A percentile compares a stretch with the other conserved stretches of the same genome.
phyloP scores from a whole-genome alignment of 92 coral and sea anemone genomes.

The Actinostola sp. region DNA sequence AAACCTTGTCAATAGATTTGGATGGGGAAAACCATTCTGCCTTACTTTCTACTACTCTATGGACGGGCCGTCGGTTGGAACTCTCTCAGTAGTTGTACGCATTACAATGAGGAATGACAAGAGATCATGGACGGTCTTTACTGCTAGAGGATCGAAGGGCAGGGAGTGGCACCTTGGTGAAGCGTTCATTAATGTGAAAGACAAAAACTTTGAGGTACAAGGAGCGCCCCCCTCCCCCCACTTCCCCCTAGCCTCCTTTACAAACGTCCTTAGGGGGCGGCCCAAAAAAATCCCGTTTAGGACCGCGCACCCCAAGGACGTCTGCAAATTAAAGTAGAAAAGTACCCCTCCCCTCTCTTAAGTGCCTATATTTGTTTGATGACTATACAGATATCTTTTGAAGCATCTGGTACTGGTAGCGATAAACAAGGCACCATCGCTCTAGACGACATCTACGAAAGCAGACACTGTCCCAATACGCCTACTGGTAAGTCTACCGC shows the following conservation, averaged over 20 bases:
- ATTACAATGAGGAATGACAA: constrained; percentile 16
- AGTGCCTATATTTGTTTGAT: too few relatives aligned
- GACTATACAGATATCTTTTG: constrained; percentile 32
- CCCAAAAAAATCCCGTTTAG: too few relatives aligned
- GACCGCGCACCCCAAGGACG: too few relatives aligned
- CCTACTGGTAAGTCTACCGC: constrained; percentile 20
- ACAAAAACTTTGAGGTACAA: constrained; percentile 31
- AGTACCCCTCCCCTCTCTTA: too few relatives aligned
- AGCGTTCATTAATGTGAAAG: constrained; percentile 28
- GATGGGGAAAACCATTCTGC: constrained; percentile 36
- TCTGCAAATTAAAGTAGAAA: too few relatives aligned
- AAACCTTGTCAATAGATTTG: constrained; percentile 14
- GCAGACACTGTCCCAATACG: constrained; percentile 29
- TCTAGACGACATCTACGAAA: constrained; percentile 42
- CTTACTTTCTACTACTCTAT: constrained; percentile 46
- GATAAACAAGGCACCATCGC: constrained; percentile 45
- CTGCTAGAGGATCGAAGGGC: constrained; percentile 42
- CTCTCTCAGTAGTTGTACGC: constrained; percentile 20
- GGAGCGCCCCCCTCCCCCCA: neutral
- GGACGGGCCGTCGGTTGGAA: constrained; percentile 46
- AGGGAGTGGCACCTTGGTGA: constrained; percentile 39
- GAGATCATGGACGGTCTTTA: constrained; percentile 24
- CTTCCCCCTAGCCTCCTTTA: too few relatives aligned
- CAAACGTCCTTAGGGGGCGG: too few relatives aligned
- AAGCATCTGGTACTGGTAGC: constrained; percentile 37